Percentiles rank a stretch among this genome's conserved stretches.
Conservation (phyloP, 2,888 invertebrate species). For the Andrena dorsata region DNA sequence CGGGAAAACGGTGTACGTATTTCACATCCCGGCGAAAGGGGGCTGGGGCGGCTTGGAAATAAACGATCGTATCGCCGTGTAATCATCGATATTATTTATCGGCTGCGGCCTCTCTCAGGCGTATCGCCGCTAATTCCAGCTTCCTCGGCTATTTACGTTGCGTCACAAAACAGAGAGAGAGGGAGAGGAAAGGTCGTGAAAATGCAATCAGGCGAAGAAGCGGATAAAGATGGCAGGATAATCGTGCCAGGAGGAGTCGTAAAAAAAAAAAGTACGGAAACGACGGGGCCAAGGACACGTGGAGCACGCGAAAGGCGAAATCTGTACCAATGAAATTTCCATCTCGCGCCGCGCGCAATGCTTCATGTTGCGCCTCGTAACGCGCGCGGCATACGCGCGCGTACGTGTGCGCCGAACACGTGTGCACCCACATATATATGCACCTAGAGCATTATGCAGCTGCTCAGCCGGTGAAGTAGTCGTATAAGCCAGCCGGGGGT, state of each 20-base stretch:
- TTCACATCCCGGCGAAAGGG: not conserved
- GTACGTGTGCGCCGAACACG: not conserved
- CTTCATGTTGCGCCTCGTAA: constrained; percentile 10
- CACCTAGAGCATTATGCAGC: constrained; percentile 68
- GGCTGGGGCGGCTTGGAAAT: constrained; percentile 3
- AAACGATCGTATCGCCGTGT: constrained; percentile 9
- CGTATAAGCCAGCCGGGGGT: constrained; percentile 71
- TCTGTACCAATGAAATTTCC: constrained; percentile 49
- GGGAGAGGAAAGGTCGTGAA: too few relatives aligned
- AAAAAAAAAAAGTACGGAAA: not conserved
- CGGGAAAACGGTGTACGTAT: constrained; percentile 21
- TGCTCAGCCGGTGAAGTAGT: constrained; percentile 69
- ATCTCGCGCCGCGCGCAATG: constrained; percentile 4
- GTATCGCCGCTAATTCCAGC: not conserved
- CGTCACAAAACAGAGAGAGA: too few relatives aligned
- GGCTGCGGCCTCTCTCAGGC: not conserved
- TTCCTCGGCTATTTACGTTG: too few relatives aligned
- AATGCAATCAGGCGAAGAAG: too few relatives aligned
- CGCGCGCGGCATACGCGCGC: constrained; percentile 14
- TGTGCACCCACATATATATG: constrained; percentile 27
- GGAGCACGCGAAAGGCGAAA: not conserved
- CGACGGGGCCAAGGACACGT: not conserved
- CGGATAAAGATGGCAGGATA: too few relatives aligned
- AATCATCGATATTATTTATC: constrained; percentile 33
- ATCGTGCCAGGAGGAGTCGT: not conserved